These are phyloP conservation scores for Morphnarchus princeps DNA, from an alignment of 2,113 vertebrate genomes.

Conservation along the genomic window DNA sequence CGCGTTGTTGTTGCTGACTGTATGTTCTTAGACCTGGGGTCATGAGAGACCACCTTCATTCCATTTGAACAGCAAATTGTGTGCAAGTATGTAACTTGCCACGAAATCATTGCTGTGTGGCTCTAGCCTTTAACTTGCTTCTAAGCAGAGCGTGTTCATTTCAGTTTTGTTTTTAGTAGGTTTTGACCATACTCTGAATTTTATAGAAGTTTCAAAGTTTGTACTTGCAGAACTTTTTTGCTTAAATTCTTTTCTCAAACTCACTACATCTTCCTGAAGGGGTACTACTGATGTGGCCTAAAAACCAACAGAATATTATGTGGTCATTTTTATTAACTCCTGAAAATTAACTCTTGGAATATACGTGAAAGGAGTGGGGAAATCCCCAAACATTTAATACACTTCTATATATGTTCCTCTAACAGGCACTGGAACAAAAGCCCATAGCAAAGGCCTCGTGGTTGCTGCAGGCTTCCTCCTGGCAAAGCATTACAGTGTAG, in stretches of 20 bases:
- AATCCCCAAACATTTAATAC: neutral
- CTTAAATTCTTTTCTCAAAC: neutral
- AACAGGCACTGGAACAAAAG: neutral
- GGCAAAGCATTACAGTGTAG: neutral
- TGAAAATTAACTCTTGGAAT: neutral
- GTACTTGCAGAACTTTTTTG: neutral
- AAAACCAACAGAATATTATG: neutral
- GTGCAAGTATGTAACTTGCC: neutral
- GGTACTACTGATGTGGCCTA: neutral
- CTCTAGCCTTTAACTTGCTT: neutral
- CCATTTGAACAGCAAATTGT: neutral
- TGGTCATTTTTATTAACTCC: neutral
- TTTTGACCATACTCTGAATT: neutral
- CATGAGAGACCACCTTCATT: neutral
- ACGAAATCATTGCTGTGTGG: neutral
- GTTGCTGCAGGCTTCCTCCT: neutral
- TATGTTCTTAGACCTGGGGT: neutral
- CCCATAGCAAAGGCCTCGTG: neutral
- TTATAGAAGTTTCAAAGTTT: neutral
- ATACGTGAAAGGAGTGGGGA: neutral
- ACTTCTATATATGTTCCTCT: neutral
- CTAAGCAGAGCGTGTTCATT: neutral
- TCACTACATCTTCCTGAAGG: neutral
- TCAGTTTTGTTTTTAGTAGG: neutral
- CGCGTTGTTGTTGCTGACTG: neutral